Conservation (phyloP, 2,888 invertebrate genomes). For the Muschampia staudingeri region DNA sequence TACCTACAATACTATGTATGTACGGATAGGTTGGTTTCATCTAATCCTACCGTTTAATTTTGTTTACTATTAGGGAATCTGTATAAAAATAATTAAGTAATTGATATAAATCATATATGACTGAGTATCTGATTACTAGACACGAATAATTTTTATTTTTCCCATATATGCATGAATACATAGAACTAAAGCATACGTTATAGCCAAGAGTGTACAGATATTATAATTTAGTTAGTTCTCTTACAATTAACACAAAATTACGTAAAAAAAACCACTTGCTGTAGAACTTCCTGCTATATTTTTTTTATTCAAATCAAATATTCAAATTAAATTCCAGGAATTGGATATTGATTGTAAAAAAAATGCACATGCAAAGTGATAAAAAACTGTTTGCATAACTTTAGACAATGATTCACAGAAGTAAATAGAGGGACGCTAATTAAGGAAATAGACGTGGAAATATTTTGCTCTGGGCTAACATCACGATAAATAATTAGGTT, state of each 20-base stretch:
- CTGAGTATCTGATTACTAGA: no score
- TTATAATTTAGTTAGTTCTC: not conserved
- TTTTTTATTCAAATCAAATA: not conserved
- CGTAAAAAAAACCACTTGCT: no score
- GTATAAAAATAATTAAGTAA: no score
- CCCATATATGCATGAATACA: no score
- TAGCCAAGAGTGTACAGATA: not conserved
- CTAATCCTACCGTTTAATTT: no score
- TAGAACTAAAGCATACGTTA: no score
- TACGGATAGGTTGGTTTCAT: no score
- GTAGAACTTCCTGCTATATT: not conserved
- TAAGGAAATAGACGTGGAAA: conserved; percentile 46
- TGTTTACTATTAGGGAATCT: no score
- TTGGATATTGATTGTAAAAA: conserved; percentile 22
- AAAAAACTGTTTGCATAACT: conserved; percentile 22
- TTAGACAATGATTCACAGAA: conserved; percentile 34
- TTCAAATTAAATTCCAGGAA: not conserved
- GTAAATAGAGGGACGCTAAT: conserved; percentile 43
- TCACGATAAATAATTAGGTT: conserved; percentile 39
- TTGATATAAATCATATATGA: no score
- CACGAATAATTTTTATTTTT: no score
- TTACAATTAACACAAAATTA: not conserved
- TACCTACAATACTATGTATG: no score
- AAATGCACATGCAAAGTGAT: conserved; percentile 28
- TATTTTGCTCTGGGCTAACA: conserved; percentile 29